Percentiles rank a stretch among this genome's conserved stretches.
phyloP scores from a whole-genome alignment of 2,113 vertebrate species.

The Melanostigma gelatinosum region DNA sequence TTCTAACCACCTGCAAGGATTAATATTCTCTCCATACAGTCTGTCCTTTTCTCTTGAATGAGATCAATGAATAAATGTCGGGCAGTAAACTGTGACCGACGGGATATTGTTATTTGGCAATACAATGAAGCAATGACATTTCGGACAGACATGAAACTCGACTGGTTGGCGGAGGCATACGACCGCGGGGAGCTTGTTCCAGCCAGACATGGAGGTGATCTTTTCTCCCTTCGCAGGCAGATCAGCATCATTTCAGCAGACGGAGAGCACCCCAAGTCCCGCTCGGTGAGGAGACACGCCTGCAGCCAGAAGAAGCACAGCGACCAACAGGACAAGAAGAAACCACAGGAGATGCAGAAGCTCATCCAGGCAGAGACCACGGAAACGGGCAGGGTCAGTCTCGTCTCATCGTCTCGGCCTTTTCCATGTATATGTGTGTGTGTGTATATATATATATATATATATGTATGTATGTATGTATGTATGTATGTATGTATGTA shows the following conservation, averaged over 20 bases:
- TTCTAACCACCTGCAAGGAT: neutral
- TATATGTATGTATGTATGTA: too few relatives aligned
- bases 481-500: too few relatives aligned
- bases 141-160: too few relatives aligned
- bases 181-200: neutral
- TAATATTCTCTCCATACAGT: neutral
- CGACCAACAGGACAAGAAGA: slow-evolving; percentile 78
- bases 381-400: slow-evolving; percentile 88
- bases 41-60: neutral
- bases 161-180: too few relatives aligned
- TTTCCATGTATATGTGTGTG: too few relatives aligned
- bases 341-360: slow-evolving; percentile 68
- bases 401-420: too few relatives aligned
- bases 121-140: neutral
- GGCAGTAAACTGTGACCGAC: neutral
- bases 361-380: slow-evolving; percentile 89
- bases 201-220: neutral
- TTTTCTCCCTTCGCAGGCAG: slow-evolving; percentile 81
- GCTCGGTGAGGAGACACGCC: slow-evolving; percentile 79
- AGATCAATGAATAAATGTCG: neutral
- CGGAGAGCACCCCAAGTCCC: slow-evolving; percentile 82
- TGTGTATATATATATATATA: too few relatives aligned
- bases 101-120: neutral
- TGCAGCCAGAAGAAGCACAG: slow-evolving; percentile 82
- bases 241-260: slow-evolving; percentile 91